These are phyloP conservation scores for Hypomecis atomaria DNA, from an alignment of 2,888 invertebrate genomes.

Conservation along the genomic window DNA sequence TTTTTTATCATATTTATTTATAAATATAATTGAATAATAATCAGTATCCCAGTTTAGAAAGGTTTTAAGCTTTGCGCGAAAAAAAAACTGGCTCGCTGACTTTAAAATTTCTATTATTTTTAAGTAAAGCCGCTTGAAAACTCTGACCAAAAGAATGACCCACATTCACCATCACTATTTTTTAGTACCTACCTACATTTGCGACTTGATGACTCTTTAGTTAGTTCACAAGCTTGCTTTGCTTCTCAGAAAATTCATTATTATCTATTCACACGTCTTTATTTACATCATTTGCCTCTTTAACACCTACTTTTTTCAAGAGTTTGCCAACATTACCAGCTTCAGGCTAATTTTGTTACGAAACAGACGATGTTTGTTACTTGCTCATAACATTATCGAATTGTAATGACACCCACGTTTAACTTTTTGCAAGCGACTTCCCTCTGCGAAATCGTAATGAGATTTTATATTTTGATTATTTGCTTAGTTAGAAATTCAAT, in stretches of 20 bases:
- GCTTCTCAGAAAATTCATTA: background rate
- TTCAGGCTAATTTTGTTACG: conserved; percentile 14
- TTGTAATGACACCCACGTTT: conserved; percentile 1
- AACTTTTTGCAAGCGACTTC: conserved; percentile 10
- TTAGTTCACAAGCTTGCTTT: background rate
- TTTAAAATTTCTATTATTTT: too few relatives aligned
- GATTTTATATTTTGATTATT: conserved; percentile 2
- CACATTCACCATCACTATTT: background rate
- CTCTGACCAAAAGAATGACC: too few relatives aligned
- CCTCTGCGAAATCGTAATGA: conserved; percentile 4
- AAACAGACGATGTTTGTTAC: background rate
- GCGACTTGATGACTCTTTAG: background rate
- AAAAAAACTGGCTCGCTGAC: too few relatives aligned
- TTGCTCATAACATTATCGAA: conserved; percentile 1
- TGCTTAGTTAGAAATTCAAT: conserved; percentile 2
- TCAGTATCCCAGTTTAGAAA: too few relatives aligned
- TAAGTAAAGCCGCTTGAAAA: too few relatives aligned
- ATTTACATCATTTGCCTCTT: conserved; percentile 6
- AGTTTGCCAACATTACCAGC: conserved; percentile 2
- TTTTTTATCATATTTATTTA: too few relatives aligned
- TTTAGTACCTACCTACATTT: background rate
- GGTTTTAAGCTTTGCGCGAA: too few relatives aligned
- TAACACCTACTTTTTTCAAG: conserved; percentile 14
- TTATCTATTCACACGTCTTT: conserved; percentile 2
- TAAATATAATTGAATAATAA: too few relatives aligned